Evolutionary conservation across 2,113 vertebrate species (phyloP).

Genomic region (Vulpes vulpes): DNA sequence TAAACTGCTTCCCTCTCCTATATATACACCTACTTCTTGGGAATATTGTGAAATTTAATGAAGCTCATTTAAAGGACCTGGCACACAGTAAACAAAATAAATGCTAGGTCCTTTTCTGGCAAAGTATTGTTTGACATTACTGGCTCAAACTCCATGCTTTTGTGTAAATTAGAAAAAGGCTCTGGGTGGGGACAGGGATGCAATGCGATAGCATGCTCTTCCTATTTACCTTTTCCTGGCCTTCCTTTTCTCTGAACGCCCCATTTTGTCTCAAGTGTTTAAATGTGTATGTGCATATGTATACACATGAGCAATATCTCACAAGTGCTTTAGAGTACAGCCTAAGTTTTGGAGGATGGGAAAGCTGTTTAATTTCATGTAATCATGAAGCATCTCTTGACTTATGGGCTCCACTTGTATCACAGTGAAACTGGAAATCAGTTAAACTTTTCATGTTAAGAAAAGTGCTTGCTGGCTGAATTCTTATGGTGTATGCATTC

Average conservation of each 20-base stretch:
- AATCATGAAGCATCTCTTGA: not conserved
- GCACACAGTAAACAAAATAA: not conserved
- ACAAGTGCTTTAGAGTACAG: not conserved
- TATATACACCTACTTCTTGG: not conserved
- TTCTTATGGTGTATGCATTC: not conserved
- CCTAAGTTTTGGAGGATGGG: not conserved
- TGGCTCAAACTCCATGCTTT: not conserved
- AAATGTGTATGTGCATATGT: not conserved
- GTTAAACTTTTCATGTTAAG: constrained; percentile 30
- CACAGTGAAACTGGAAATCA: constrained; percentile 12
- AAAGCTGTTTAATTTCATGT: not conserved
- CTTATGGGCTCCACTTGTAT: not conserved
- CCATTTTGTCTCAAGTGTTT: not conserved
- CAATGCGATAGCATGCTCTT: not conserved
- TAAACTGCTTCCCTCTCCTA: not conserved
- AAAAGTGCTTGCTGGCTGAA: constrained; percentile 39
- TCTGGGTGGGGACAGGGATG: too few relatives aligned
- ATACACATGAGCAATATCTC: not conserved
- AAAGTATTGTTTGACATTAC: not conserved
- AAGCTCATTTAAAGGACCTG: not conserved
- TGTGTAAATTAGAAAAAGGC: not conserved
- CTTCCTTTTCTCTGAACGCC: not conserved
- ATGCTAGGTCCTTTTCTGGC: not conserved
- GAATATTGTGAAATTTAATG: not conserved
- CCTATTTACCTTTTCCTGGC: not conserved